Conservation (phyloP, 2,888 invertebrate species). For the Torymus auratus region DNA sequence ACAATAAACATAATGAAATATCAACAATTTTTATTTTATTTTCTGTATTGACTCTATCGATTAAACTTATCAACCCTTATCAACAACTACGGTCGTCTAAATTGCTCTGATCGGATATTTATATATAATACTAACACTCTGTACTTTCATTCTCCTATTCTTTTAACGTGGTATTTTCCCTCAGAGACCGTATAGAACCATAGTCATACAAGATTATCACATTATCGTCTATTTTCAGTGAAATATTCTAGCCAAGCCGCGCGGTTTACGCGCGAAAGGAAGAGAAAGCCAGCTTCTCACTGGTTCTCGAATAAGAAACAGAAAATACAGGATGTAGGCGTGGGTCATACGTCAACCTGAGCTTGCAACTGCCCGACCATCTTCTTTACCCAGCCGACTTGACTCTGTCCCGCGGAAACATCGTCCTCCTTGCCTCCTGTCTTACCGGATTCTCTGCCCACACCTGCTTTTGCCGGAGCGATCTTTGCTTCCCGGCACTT, state of each 20-base stretch:
- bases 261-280: too few species aligned
- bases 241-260: conserved; percentile 4
- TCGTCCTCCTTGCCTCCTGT: conserved; percentile 66
- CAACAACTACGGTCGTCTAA: background rate
- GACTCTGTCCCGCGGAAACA: conserved; percentile 74
- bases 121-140: too few species aligned
- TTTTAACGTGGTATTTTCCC: too few species aligned
- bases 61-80: background rate
- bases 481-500: conserved; percentile 42
- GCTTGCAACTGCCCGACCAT: conserved; percentile 74
- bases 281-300: conserved; percentile 11
- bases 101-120: background rate
- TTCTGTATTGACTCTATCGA: background rate
- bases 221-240: conserved; percentile 14
- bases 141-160: too few species aligned
- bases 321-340: conserved; percentile 19
- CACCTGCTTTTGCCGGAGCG: background rate
- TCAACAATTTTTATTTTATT: conserved; percentile 25
- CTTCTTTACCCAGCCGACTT: conserved; percentile 74
- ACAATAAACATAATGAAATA: conserved; percentile 18
- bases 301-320: conserved; percentile 10
- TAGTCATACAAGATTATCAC: background rate
- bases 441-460: background rate
- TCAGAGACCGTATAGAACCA: too few species aligned
- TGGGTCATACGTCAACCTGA: conserved; percentile 69